Base-by-base conservation (phyloP, 2,888 invertebrate species). In the Cephus pulcher region DNA sequence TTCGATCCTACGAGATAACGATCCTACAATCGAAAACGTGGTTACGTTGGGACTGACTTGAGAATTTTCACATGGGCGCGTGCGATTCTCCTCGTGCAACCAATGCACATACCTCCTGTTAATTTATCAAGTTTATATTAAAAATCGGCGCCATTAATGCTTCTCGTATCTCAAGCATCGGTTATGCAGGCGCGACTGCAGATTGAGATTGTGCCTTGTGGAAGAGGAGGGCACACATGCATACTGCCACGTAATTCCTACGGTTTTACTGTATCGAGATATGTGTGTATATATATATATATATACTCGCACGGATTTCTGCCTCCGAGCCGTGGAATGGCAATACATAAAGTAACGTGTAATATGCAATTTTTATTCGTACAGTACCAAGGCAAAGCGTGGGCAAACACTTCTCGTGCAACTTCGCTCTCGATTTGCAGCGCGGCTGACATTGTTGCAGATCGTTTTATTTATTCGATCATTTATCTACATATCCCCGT, bases 401-500 rank as follows among this genome's bases (percentile, higher is more conserved):
- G 56, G 56, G 56, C 56, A 56, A 56, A 56, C 56, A 15, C 23
- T 56, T 56, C 56, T 23, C 56, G 56, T 56, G 56, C 23, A 56
- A 9, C 56, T 23, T 23, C 56, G 56, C 23, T 56, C 56, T 56
- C 56, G 9, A 56, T 56, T 56, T 23, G 56, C 23, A 56, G 56
- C 23, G 56, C 56, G 23, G 23, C 9, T 23, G 23, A 56, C 56
- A 56, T 56, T 56, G 56, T 56, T 56, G 56, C 23, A 6, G 32
- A 71, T 71, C 32, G 33, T 71, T 71, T 71, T 32, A 71, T 33
- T 71, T 9, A 12, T 71, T 71, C 33, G 34, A 34, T 71, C 71
- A 32, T 71, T 71, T 71, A 71, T 71, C 71, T 70, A 70, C 15
- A 30, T 71, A 71, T 34, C 71, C 71, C 32, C 33, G 32, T 56